phyloP scores from a whole-genome alignment of 2,797 vertebrate species.

The Sphaeramia orbicularis region DNA sequence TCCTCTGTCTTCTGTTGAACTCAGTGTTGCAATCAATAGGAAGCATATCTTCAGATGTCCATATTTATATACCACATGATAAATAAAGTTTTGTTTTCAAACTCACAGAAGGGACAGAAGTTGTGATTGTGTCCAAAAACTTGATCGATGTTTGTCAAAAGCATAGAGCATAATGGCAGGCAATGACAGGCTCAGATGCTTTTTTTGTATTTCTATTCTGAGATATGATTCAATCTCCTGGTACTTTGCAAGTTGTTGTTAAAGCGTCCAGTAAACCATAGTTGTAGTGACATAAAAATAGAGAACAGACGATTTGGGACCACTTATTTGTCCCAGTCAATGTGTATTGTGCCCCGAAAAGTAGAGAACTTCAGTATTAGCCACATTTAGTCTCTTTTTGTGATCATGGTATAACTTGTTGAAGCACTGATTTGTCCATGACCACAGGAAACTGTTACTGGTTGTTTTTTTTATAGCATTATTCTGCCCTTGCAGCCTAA shows the following conservation, averaged over 20 bases:
- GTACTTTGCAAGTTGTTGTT: background rate
- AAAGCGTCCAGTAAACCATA: slow-evolving; percentile 4
- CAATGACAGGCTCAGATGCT: background rate
- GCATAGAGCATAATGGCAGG: background rate
- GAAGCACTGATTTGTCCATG: slow-evolving; percentile 59
- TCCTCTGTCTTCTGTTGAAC: slow-evolving; percentile 31
- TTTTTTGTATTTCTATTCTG: background rate
- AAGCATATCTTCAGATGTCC: slow-evolving; percentile 52
- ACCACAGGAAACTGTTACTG: slow-evolving; percentile 56
- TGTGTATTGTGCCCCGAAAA: background rate
- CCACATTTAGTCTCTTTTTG: slow-evolving; percentile 4
- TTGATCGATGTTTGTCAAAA: slow-evolving; percentile 1
- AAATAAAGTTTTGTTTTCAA: slow-evolving; percentile 73
- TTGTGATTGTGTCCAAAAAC: slow-evolving; percentile 45
- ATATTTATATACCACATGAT: slow-evolving; percentile 53
- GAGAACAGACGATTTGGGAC: background rate
- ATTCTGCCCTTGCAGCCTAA: slow-evolving; percentile 99
- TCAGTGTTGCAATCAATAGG: slow-evolving; percentile 14
- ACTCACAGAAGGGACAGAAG: slow-evolving; percentile 52
- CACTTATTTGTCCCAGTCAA: background rate
- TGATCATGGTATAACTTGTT: slow-evolving; percentile 30
- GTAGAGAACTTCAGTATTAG: background rate
- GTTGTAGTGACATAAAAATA: background rate
- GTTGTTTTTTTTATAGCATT: slow-evolving; percentile 94
- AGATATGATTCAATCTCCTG: background rate